Percentiles rank a stretch among this genome's conserved stretches.
Evolutionary conservation across 2,797 vertebrate genomes (phyloP).

Genomic region (Hozukius guyotensis): DNA sequence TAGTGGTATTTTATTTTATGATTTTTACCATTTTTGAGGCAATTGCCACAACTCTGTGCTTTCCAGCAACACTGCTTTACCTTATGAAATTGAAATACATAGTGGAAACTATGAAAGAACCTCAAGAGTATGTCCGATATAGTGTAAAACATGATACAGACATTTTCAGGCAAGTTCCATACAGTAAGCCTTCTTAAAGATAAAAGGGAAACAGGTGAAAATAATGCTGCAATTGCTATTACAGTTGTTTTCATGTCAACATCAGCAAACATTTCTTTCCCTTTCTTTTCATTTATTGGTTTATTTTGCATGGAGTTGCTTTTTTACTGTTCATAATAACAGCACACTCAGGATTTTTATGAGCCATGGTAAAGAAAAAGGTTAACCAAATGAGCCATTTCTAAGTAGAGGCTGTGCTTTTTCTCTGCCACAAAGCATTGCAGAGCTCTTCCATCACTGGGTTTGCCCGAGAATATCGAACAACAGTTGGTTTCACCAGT

Average conservation of each 20-base stretch:
- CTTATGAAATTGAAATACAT: conserved; percentile 21
- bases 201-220: conserved; percentile 4
- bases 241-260: conserved; percentile 22
- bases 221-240: conserved; percentile 6
- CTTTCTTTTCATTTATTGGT: conserved; percentile 46
- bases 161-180: conserved; percentile 11
- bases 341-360: conserved; percentile 62
- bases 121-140: neutral
- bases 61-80: neutral
- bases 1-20: neutral
- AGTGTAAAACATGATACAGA: conserved; percentile 12
- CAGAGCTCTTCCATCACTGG: conserved; percentile 73
- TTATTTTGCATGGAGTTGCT: conserved; percentile 58
- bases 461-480: conserved; percentile 61
- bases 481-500: conserved; percentile 82
- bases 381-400: conserved; percentile 67
- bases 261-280: conserved; percentile 25
- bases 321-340: conserved; percentile 63
- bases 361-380: conserved; percentile 52
- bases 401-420: conserved; percentile 64
- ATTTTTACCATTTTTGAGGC: neutral
- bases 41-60: neutral
- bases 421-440: conserved; percentile 74
- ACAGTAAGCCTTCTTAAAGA: neutral
- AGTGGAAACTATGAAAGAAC: conserved; percentile 25